Conservation (phyloP, 2,888 invertebrate species). For the Ecdyonurus torrentis region DNA sequence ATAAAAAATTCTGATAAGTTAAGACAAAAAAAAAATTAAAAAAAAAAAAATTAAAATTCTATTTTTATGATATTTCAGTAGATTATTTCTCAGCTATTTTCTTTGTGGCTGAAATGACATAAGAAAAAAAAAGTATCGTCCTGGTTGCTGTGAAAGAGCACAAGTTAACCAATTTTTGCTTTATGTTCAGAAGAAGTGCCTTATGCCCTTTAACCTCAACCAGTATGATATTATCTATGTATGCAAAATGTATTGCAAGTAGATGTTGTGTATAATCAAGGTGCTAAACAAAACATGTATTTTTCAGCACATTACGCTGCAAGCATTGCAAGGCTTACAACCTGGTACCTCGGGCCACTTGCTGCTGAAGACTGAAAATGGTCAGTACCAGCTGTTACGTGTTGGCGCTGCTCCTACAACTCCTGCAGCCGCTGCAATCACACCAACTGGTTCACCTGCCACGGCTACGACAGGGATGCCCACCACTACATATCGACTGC, state of each 20-base stretch:
- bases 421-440: conserved; percentile 28
- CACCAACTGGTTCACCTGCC: conserved; percentile 24
- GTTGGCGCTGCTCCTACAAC: conserved; percentile 63
- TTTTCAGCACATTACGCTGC: conserved; percentile 63
- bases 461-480: conserved; percentile 11
- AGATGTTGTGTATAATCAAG: too few species aligned
- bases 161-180: neutral
- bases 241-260: too few species aligned
- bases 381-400: conserved; percentile 83
- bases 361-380: conserved; percentile 91
- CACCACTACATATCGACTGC: conserved; percentile 59
- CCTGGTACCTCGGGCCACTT: conserved; percentile 71
- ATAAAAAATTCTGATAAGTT: too few species aligned
- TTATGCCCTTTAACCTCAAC: neutral
- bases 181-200: neutral
- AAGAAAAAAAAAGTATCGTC: too few species aligned
- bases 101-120: too few species aligned
- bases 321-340: conserved; percentile 71
- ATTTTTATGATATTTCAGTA: too few species aligned
- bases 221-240: too few species aligned
- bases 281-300: conserved; percentile 11
- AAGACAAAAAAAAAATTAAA: too few species aligned
- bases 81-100: too few species aligned
- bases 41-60: too few species aligned
- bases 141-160: neutral